These are phyloP conservation scores for Cremastinae sp. DNA, from an alignment of 2,888 invertebrate species.

Conservation along the genomic window DNA sequence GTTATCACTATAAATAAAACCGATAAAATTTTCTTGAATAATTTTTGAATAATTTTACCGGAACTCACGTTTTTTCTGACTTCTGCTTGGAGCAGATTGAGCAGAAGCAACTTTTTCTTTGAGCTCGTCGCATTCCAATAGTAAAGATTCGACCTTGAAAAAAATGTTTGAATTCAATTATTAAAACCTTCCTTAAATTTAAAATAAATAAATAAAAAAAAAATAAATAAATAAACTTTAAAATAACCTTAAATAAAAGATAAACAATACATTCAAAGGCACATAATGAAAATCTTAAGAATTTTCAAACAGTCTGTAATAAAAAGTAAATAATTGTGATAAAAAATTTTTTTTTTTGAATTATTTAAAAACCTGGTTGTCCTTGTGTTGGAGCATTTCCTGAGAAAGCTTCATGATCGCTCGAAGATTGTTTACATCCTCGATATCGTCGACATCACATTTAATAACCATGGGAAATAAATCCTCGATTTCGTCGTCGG, in stretches of 20 bases:
- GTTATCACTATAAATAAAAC: too few relatives aligned
- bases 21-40: slow-evolving; percentile 3
- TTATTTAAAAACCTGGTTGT: slow-evolving; percentile 83
- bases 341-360: not conserved
- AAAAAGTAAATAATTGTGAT: not conserved
- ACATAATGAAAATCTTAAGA: too few relatives aligned
- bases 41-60: not conserved
- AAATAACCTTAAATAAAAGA: not conserved
- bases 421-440: slow-evolving; percentile 83
- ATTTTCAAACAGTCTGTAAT: too few relatives aligned
- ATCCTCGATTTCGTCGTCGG: slow-evolving; percentile 85
- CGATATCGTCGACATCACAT: slow-evolving; percentile 84
- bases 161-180: too few relatives aligned
- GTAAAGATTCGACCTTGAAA: slow-evolving; percentile 81
- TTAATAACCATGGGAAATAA: slow-evolving; percentile 84
- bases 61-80: slow-evolving; percentile 48
- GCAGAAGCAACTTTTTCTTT: slow-evolving; percentile 68
- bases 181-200: too few relatives aligned
- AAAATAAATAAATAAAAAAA: too few relatives aligned
- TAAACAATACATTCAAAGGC: too few relatives aligned
- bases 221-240: too few relatives aligned
- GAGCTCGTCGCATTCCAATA: slow-evolving; percentile 82
- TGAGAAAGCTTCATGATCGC: slow-evolving; percentile 84
- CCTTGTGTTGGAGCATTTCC: slow-evolving; percentile 86
- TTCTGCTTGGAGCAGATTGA: slow-evolving; percentile 40